A percentile compares a stretch with the other conserved stretches of the same genome.
Conservation (phyloP, 2,888 invertebrate species). For the Lacanobia wlatinum region DNA sequence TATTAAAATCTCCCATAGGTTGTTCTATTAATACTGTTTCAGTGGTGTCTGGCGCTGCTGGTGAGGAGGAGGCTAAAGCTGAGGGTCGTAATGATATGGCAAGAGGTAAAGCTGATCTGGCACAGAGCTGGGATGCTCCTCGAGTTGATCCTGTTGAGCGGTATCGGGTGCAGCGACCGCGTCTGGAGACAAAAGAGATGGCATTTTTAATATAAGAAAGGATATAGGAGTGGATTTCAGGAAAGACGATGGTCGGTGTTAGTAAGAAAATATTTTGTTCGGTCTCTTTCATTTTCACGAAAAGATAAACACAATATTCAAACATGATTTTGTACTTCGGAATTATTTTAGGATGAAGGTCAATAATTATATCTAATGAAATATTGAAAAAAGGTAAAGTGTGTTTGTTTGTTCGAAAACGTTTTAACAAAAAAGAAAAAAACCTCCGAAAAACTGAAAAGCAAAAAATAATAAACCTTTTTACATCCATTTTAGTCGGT, state of each 20-base stretch:
- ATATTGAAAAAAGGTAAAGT: no score
- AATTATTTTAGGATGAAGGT: no score
- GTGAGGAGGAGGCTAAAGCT: conserved; percentile 76
- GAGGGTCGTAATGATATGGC: conserved; percentile 94
- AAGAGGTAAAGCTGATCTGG: conserved; percentile 93
- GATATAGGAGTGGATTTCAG: neutral
- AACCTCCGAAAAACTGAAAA: no score
- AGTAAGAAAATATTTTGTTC: neutral
- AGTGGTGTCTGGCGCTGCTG: conserved; percentile 78
- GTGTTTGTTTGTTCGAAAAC: no score
- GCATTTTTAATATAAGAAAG: neutral
- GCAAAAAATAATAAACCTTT: no score
- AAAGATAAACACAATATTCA: no score
- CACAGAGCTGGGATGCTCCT: conserved; percentile 93
- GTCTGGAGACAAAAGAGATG: conserved; percentile 84
- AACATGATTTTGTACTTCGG: no score
- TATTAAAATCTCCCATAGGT: conserved; percentile 77
- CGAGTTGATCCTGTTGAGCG: conserved; percentile 93
- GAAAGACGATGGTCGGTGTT: neutral
- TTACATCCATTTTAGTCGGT: no score
- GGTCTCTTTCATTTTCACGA: no score
- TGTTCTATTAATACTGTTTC: conserved; percentile 83
- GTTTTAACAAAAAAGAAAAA: no score
- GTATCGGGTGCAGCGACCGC: conserved; percentile 93
- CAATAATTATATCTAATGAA: no score